phyloP scores from a whole-genome alignment of 2,113 vertebrate genomes.

The Rostratula benghalensis region DNA sequence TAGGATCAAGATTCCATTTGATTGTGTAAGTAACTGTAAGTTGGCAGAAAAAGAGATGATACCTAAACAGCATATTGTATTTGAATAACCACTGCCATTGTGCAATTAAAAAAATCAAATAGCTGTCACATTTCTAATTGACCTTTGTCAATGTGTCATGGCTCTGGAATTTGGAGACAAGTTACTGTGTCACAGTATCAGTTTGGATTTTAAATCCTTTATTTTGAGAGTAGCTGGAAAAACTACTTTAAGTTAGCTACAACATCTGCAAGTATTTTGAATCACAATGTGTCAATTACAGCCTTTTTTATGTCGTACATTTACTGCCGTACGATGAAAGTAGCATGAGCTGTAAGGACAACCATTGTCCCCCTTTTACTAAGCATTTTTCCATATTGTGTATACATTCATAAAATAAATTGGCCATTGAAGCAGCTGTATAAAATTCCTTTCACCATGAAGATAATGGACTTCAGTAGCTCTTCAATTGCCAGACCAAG shows the following conservation, averaged over 20 bases:
- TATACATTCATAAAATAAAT: neutral
- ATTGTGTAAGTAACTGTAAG: neutral
- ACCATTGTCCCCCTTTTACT: neutral
- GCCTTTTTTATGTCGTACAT: neutral
- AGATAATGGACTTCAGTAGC: neutral
- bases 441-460: neutral
- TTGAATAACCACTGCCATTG: neutral
- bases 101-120: neutral
- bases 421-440: neutral
- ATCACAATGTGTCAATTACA: neutral
- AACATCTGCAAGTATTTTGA: neutral
- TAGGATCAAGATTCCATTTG: neutral
- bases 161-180: neutral
- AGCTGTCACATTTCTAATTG: neutral
- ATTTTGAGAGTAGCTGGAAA: neutral
- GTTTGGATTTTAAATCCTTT: neutral
- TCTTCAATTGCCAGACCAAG: neutral
- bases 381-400: fast-evolving
- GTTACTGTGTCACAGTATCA: neutral
- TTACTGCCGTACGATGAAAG: neutral
- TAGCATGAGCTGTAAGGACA: neutral
- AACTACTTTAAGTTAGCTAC: neutral
- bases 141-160: neutral
- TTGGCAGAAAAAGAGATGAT: neutral
- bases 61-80: neutral